Percentiles rank a stretch among this genome's conserved stretches.
phyloP scores from a whole-genome alignment of 2,888 invertebrate genomes.

The Caenorhabditis angaria region DNA sequence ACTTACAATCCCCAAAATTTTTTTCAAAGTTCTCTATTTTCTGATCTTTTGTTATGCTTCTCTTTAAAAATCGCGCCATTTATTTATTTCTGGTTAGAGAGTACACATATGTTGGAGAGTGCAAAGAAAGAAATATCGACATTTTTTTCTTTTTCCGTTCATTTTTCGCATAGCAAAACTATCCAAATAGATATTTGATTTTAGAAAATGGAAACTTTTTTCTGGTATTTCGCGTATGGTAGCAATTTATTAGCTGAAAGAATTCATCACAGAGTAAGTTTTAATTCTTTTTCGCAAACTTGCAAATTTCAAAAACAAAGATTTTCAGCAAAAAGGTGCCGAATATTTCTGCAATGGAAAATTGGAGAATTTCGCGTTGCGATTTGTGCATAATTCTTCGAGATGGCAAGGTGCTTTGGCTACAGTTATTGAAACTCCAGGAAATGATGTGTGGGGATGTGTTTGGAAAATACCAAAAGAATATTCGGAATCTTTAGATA shows the following conservation, averaged over 20 bases:
- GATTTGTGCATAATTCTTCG: slow-evolving; percentile 56
- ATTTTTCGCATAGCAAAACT: background rate
- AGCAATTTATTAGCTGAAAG: slow-evolving; percentile 64
- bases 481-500: slow-evolving; percentile 57
- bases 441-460: slow-evolving; percentile 61
- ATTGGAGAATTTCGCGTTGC: slow-evolving; percentile 53
- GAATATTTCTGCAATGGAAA: slow-evolving; percentile 57
- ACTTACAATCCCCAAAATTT: no score
- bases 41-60: background rate
- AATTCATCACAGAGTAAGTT: slow-evolving; percentile 60
- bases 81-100: background rate
- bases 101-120: background rate
- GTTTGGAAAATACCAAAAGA: slow-evolving; percentile 63
- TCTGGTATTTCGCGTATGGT: slow-evolving; percentile 69
- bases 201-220: slow-evolving; percentile 36
- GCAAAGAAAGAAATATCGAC: background rate
- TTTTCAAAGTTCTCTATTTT: background rate
- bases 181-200: background rate
- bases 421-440: slow-evolving; percentile 32
- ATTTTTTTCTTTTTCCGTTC: background rate
- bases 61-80: background rate
- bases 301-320: background rate
- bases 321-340: slow-evolving; percentile 64
- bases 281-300: background rate
- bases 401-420: slow-evolving; percentile 69